Percentiles rank a stretch among this genome's conserved stretches.
Conservation (phyloP, 2,113 vertebrate species). For the Epinephelus cyanopodus region DNA sequence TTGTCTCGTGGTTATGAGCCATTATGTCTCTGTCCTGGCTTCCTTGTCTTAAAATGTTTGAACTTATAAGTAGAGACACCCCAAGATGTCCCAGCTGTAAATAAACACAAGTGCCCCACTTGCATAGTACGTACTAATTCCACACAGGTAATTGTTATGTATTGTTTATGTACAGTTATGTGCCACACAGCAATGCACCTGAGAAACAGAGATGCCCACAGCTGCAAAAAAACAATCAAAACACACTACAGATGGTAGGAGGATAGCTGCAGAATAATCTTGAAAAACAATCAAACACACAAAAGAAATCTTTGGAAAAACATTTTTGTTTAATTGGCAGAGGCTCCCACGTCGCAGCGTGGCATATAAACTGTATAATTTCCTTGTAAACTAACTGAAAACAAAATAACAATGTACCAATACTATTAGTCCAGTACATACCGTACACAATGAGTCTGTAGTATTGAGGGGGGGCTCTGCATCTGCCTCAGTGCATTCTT, state of each 20-base stretch:
- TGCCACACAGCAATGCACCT: neutral
- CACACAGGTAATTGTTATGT: neutral
- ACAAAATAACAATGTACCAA: neutral
- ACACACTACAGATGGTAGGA: neutral
- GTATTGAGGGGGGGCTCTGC: too few species aligned
- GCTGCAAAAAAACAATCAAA: neutral
- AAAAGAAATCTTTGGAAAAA: neutral
- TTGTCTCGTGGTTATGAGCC: neutral
- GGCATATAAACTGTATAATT: neutral
- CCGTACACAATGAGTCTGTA: too few species aligned
- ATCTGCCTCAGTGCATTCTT: too few species aligned
- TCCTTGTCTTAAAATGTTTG: slow-evolving; percentile 10
- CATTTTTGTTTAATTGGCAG: too few species aligned
- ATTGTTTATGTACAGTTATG: neutral
- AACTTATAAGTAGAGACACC: neutral
- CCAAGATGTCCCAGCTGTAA: neutral
- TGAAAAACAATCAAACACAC: too few species aligned
- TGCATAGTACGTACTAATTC: neutral
- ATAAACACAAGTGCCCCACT: neutral
- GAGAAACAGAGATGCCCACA: neutral
- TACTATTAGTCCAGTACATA: neutral
- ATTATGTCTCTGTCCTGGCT: neutral
- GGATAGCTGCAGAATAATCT: neutral
- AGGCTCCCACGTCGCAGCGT: neutral
- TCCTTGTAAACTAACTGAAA: neutral